A percentile compares a stretch with the other conserved stretches of the same genome.
phyloP scores from a whole-genome alignment of 2,797 vertebrate genomes.

The Toxotes lorentzi region DNA sequence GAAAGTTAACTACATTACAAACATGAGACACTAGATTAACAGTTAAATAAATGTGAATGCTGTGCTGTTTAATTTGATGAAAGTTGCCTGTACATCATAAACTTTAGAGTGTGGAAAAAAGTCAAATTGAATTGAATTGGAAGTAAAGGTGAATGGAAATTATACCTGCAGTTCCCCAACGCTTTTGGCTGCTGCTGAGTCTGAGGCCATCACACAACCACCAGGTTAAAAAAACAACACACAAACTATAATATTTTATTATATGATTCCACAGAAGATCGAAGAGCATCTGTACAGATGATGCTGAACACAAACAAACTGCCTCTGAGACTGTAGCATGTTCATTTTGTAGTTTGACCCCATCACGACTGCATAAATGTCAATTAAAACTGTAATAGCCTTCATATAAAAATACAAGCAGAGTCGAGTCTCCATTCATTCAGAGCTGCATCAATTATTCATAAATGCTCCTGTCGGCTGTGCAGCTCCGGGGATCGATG shows the following conservation, averaged over 20 bases:
- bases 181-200: not conserved
- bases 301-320: constrained; percentile 29
- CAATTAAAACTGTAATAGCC: constrained; percentile 46
- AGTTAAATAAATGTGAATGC: too few species aligned
- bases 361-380: constrained; percentile 30
- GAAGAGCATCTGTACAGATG: not conserved
- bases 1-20: too few species aligned
- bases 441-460: constrained; percentile 82
- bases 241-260: not conserved
- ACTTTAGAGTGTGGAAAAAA: not conserved
- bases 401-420: constrained; percentile 64
- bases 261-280: not conserved
- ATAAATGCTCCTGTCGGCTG: constrained; percentile 63
- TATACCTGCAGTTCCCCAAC: too few species aligned
- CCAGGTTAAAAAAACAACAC: not conserved
- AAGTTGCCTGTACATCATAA: too few species aligned
- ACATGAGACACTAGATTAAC: too few species aligned
- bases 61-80: too few species aligned
- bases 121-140: not conserved
- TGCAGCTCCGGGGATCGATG: constrained; percentile 80
- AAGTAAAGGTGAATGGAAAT: not conserved
- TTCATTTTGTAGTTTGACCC: constrained; percentile 1
- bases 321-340: constrained; percentile 19
- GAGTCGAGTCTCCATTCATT: constrained; percentile 67
- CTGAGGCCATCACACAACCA: not conserved